Evolutionary conservation across 1,140 invertebrate species (phyloP).

Genomic region (Zaprionus ghesquierei): DNA sequence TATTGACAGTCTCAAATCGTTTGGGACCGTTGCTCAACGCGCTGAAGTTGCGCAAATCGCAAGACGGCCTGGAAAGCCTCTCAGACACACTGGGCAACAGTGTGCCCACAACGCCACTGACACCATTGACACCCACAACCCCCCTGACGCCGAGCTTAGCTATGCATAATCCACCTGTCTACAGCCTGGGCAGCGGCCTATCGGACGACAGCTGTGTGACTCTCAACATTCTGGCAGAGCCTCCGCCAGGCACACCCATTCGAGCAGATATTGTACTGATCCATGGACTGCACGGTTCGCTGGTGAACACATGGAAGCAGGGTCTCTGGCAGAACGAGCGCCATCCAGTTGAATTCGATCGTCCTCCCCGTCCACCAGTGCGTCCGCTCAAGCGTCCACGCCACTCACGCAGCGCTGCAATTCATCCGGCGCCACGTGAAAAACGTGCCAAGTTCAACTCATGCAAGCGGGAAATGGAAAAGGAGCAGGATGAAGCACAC

Average conservation of each 20-base stretch:
- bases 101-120: slow-evolving; percentile 40
- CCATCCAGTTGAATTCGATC: slow-evolving; percentile 76
- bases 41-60: slow-evolving; percentile 72
- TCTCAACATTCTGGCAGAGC: slow-evolving; percentile 81
- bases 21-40: slow-evolving; percentile 77
- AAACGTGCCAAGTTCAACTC: slow-evolving; percentile 69
- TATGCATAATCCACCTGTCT: slow-evolving; percentile 43
- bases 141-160: slow-evolving; percentile 42
- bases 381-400: slow-evolving; percentile 75
- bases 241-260: slow-evolving; percentile 76
- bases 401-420: slow-evolving; percentile 63
- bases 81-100: slow-evolving; percentile 52
- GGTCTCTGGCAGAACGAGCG: slow-evolving; percentile 83
- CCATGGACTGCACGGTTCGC: slow-evolving; percentile 85
- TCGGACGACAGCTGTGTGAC: slow-evolving; percentile 75
- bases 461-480: slow-evolving; percentile 22
- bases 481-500: background rate
- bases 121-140: slow-evolving; percentile 44
- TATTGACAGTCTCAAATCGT: slow-evolving; percentile 73
- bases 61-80: slow-evolving; percentile 74
- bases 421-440: slow-evolving; percentile 65
- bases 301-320: slow-evolving; percentile 85
- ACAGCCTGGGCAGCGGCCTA: slow-evolving; percentile 36
- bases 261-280: slow-evolving; percentile 85
- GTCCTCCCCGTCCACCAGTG: slow-evolving; percentile 72